phyloP scores from a whole-genome alignment of 2,888 invertebrate species.

The Andricus quercusramuli region DNA sequence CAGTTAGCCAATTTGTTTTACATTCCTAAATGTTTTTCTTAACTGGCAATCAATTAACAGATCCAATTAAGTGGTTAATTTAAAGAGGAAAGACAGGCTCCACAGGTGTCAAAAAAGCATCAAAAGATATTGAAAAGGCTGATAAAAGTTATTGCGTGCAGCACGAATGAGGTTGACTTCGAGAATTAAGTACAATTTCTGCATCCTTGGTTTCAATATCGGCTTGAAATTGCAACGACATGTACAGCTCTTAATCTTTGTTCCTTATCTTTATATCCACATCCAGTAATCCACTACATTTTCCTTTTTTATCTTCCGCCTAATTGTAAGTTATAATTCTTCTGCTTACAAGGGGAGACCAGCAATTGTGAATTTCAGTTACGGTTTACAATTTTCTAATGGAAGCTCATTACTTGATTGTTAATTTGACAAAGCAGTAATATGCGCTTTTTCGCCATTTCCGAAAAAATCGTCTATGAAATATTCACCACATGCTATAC shows the following conservation, averaged over 20 bases:
- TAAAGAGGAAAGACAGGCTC: slow-evolving; percentile 21
- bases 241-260: slow-evolving; percentile 36
- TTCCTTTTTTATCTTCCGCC: background rate
- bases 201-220: slow-evolving; percentile 6
- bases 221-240: slow-evolving; percentile 25
- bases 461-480: no score
- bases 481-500: no score
- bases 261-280: background rate
- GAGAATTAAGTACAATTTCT: slow-evolving; percentile 2
- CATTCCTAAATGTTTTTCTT: no score
- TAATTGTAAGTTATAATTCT: slow-evolving; percentile 29
- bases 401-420: no score
- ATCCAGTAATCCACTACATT: slow-evolving; percentile 1
- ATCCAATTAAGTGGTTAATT: slow-evolving; percentile 34
- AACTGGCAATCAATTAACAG: slow-evolving; percentile 24
- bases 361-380: no score
- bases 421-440: no score
- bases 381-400: no score
- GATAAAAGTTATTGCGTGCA: slow-evolving; percentile 38
- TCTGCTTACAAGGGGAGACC: background rate
- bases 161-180: slow-evolving; percentile 35
- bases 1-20: no score
- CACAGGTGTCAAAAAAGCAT: slow-evolving; percentile 27
- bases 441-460: no score
- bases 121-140: slow-evolving; percentile 32